Evolutionary conservation across 1,140 invertebrate species (phyloP), one percentile per base, ranked within the genome.

Genomic region (Amphibalanus amphitrite): DNA sequence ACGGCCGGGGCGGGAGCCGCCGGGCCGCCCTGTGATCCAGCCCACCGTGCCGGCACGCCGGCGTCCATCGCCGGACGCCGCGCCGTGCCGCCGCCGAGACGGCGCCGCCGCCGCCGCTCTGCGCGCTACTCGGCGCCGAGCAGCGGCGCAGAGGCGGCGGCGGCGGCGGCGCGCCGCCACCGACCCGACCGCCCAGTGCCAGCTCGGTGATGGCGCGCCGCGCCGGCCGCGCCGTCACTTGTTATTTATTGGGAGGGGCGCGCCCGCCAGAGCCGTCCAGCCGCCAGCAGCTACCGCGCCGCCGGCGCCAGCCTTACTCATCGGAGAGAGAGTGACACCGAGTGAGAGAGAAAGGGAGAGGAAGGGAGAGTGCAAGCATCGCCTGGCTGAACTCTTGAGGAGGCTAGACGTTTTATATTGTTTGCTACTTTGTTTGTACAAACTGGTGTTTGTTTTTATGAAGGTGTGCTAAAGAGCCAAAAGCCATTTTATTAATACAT

Each of bases 401-500:
- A 59, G 47, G 47, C 47, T 59, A 59, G 20, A 59, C 47, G 20
- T 59, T 59, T 59, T 59, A 20, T 59, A 59, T 59, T 59, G 47
- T 59, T 59, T 23, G 47, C 47, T 59, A 59, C 20, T 59, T 59
- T 59, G 47, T 59, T 59, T 59, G 47, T 59, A 59, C 47, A 59
- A 59, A 59, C 47, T 59, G 47, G 47, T 59, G 47, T 59, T 59
- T 59, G 47, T 59, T 59, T 59, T 59, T 59, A 59, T 59, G 47
- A 59, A 59, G 20, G 47, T 59, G 47, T 59, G 47, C 47, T 59
- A 59, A 59, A 59, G 23, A 59, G 47, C 47, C 47, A 59, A 59
- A 59, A 59, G 47, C 47, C 47, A 59, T 59, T 59, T 59, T 59
- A 59, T 59, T 59, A 59, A 59, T 59, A 59, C 47, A 59, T 59